Base-by-base conservation (phyloP, 2,888 invertebrate genomes). In the Alentia gelatinosa region DNA sequence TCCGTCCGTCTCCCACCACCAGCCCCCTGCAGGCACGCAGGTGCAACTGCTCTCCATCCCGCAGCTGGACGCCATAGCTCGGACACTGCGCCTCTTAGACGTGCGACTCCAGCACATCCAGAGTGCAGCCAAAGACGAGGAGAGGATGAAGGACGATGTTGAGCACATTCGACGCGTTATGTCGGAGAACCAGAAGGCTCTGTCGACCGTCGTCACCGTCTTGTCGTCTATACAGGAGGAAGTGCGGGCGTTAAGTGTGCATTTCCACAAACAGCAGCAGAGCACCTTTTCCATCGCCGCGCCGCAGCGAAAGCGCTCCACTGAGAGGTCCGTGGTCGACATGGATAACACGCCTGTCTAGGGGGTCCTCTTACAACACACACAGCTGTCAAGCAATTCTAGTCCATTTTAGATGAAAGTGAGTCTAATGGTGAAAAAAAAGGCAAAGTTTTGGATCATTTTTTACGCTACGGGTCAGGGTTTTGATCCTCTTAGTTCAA, bases 131-230 rank as follows among this genome's bases (percentile, higher is more conserved):
- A 95, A 95, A 79, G 95, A 95, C 91, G 96, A 96, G 90, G 94
- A 95, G 90, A 93, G 94, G 86, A 94, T 95, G 89, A 94, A 95
- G 68, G 95, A 96, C 92, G 95, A 96, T 91, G 94, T 96, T 0
- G 96, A 96, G 75, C 96, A 96, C 92, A 94, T 96, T 39, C 93
- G 96, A 15, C 93, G 94, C 5, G 94, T 96, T 68, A 95, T 96
- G 95, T 94, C 95, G 0, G 96, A 96, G 92, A 96, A 96, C 92
- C 96, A 96, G 91, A 96, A 96, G 92, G 96, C 96, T 9, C 93
- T 96, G 93, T 94, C 94, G 89, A 95, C 95, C 90, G 95, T 96
- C 30, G 95, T 96, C 26, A 95, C 95, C 47, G 96, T 96, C 26
- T 93, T 96, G 86, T 93, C 95, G 50, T 95, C 95, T 90, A 95